Evolutionary conservation across 2,113 vertebrate species (phyloP), one percentile per base, ranked within the genome.

Genomic region (Muntiacus muntjak): DNA sequence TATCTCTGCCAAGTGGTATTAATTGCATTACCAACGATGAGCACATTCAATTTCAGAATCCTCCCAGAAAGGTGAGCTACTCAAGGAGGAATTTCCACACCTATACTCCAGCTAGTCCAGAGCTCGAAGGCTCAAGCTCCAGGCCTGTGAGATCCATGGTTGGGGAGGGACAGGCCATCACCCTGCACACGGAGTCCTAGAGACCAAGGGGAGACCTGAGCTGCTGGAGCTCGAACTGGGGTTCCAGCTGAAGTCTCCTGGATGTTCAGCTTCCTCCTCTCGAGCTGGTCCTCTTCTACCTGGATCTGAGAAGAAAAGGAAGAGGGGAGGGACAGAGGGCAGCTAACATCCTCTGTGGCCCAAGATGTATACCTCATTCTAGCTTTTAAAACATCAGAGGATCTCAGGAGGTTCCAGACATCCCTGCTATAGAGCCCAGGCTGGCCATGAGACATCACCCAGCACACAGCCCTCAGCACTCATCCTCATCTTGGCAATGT

Each of bases 11-110:
- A 90, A 95, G 55, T 54, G 47, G 10, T 54, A 55, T 92, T 92
- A 86, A 86, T 81, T 79, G 54, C 84, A 78, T 92, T 55, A 81
- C 43, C 76, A 47, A 82, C 8, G 17, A 81, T 36, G 57, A 95
- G 11, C n/a, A 47, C 58, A 28, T 58, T 83, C 14, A 64, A 87
- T 50, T 82, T 86, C 45, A 89, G 94, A 78, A 36, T 67, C 30
- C 67, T 82, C 55, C 40, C 81, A 57, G 60, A 91, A 71, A 84
- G 84, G n/a, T 54, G 7, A 83, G 50, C 47, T 62, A n/a, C n/a
- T 50, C 40, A 26, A 26, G 57, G 23, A 36, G 40, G 33, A 82
- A 67, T 79, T 28, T 58, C 93, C 21, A 21, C 14, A 2, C 6
- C 36, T 15, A 25, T 30, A 52, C 16, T 79, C 82, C 87, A 91